These are phyloP conservation scores for Eolophus roseicapilla DNA, from an alignment of 2,113 vertebrate genomes.

Conservation along the genomic window DNA sequence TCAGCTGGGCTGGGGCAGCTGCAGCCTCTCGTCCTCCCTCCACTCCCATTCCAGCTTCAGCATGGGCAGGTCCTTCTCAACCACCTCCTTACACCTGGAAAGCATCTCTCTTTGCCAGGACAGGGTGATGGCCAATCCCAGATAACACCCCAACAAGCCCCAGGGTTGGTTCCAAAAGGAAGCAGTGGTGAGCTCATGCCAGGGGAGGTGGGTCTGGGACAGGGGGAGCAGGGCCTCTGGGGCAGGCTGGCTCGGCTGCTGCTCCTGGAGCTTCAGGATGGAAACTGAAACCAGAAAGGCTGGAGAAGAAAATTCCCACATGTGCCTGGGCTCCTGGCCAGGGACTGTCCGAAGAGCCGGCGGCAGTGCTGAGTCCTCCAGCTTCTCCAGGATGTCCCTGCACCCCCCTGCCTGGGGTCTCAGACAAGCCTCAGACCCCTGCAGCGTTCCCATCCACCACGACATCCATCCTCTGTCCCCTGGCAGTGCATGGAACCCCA, in stretches of 20 bases:
- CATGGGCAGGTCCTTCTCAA: background rate
- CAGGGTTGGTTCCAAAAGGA: background rate
- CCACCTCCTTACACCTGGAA: background rate
- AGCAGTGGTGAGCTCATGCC: background rate
- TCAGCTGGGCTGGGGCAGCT: background rate
- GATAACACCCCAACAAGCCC: no score
- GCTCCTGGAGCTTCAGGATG: background rate
- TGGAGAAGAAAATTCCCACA: background rate
- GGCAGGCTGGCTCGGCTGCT: background rate
- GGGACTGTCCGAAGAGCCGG: background rate
- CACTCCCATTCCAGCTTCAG: background rate
- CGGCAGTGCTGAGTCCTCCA: background rate
- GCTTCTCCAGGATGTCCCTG: background rate
- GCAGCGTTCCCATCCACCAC: background rate
- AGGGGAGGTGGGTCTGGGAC: background rate
- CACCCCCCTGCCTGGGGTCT: no score
- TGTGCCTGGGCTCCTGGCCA: background rate
- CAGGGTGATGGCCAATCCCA: background rate
- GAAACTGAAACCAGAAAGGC: background rate
- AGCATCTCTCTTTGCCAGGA: background rate
- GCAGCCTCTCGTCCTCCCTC: background rate
- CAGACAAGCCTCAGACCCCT: background rate
- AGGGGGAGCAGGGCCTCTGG: background rate
- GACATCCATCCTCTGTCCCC: rapidly evolving
- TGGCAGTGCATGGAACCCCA: rapidly evolving